Evolutionary conservation across 2,113 vertebrate genomes (phyloP).

Genomic region (Macaca mulatta): DNA sequence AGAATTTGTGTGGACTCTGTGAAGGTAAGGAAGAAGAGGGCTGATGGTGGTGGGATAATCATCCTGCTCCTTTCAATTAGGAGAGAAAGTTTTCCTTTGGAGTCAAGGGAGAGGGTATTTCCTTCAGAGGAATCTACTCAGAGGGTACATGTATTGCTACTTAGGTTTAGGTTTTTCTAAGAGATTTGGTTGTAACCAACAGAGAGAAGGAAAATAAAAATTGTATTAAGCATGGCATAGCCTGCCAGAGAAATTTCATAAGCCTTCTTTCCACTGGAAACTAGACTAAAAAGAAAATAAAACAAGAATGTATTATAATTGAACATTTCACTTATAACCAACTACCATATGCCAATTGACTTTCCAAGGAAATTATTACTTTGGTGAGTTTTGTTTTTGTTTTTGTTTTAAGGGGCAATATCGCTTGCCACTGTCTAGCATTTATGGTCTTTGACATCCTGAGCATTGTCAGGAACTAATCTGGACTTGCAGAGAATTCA

Average conservation of each 20-base stretch:
- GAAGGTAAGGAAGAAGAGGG: not conserved
- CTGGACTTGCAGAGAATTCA: slow-evolving; percentile 43
- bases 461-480: slow-evolving; percentile 43
- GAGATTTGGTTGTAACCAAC: slow-evolving; percentile 42
- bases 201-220: slow-evolving; percentile 60
- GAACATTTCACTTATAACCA: slow-evolving; percentile 71
- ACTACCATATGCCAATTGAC: slow-evolving; percentile 59
- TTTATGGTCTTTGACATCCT: slow-evolving; percentile 44
- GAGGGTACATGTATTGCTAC: not conserved
- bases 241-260: slow-evolving; percentile 68
- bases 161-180: slow-evolving; percentile 15
- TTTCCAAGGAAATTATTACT: slow-evolving; percentile 73
- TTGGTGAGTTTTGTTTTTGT: slow-evolving; percentile 8
- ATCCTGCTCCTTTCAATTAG: not conserved
- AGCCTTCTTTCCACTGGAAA: slow-evolving; percentile 67
- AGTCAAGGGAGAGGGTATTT: not conserved
- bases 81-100: not conserved
- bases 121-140: not conserved
- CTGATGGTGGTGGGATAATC: not conserved
- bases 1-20: not conserved
- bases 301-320: slow-evolving; percentile 70
- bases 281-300: slow-evolving; percentile 69
- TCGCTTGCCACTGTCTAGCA: not conserved
- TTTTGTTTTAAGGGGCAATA: not conserved
- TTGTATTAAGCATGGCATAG: slow-evolving; percentile 38